Evolutionary conservation across 2,888 invertebrate genomes (phyloP).

Genomic region (Cerastoderma edule): DNA sequence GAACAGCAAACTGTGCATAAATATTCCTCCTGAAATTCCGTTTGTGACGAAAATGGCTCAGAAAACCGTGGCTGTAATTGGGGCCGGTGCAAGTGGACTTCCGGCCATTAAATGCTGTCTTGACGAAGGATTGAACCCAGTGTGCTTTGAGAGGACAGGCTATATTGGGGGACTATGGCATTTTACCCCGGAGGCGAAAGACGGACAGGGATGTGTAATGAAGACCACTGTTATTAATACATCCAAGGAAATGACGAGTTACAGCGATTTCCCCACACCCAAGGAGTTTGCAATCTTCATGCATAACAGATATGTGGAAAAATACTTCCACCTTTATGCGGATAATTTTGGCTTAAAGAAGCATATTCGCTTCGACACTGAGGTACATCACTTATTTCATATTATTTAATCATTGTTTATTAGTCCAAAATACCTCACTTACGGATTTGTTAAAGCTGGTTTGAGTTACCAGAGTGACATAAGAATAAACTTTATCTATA

Average conservation of each 20-base stretch:
- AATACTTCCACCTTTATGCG: conserved; percentile 82
- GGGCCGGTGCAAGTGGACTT: conserved; percentile 78
- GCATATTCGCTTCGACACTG: conserved; percentile 76
- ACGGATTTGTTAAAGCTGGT: too few species aligned
- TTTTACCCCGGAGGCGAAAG: conserved; percentile 67
- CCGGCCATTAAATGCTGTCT: conserved; percentile 78
- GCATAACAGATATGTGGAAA: conserved; percentile 80
- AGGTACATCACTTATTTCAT: too few species aligned
- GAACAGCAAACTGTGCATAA: not conserved
- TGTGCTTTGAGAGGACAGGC: conserved; percentile 78
- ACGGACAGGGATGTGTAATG: conserved; percentile 79
- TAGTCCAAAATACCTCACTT: too few species aligned
- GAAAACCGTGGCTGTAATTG: conserved; percentile 72
- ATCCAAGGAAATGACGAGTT: conserved; percentile 81
- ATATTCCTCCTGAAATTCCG: not conserved
- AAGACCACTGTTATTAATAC: conserved; percentile 81
- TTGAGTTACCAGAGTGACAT: too few species aligned
- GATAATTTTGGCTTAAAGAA: conserved; percentile 76
- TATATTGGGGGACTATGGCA: conserved; percentile 81
- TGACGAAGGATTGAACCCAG: conserved; percentile 75
- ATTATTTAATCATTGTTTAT: too few species aligned
- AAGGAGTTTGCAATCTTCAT: conserved; percentile 81
- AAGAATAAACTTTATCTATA: too few species aligned
- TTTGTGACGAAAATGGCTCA: not conserved
- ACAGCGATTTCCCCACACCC: conserved; percentile 82